Percentiles rank a stretch among this genome's conserved stretches.
phyloP scores from a whole-genome alignment of 2,797 vertebrate genomes.

The Tenualosa thibaudeaui region DNA sequence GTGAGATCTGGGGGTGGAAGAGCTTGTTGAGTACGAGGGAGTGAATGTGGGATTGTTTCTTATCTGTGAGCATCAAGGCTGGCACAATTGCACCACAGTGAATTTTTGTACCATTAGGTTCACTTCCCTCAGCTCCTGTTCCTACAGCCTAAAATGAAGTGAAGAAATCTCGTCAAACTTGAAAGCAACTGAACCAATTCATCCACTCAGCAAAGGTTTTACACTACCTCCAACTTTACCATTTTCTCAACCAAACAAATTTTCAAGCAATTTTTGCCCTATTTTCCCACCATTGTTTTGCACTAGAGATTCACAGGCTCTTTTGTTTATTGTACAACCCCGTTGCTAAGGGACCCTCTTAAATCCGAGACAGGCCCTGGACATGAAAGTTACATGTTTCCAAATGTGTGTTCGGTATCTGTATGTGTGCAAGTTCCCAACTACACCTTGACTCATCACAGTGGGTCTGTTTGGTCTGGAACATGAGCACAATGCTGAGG shows the following conservation, averaged over 20 bases:
- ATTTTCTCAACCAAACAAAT: background rate
- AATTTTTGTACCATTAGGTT: background rate
- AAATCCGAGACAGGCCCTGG: background rate
- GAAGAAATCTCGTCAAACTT: background rate
- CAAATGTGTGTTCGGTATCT: background rate
- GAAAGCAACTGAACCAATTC: background rate
- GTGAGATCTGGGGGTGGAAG: slow-evolving; percentile 20
- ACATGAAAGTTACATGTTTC: background rate
- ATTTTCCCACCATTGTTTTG: background rate
- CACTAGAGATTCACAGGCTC: background rate
- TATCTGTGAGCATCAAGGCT: background rate
- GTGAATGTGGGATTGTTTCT: background rate
- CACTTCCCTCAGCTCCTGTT: background rate
- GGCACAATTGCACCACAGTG: background rate
- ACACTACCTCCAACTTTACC: background rate
- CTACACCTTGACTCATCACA: background rate
- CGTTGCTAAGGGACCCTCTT: background rate
- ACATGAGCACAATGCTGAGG: background rate
- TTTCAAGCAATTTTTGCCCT: background rate
- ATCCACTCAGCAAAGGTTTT: background rate
- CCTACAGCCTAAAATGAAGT: background rate
- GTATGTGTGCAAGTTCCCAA: slow-evolving; percentile 2
- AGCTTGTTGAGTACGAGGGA: background rate
- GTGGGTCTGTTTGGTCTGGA: background rate
- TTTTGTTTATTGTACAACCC: background rate